A percentile compares a stretch with the other conserved stretches of the same genome.
Conservation (phyloP, 2,797 vertebrate species). For the Graptemys geographica region DNA sequence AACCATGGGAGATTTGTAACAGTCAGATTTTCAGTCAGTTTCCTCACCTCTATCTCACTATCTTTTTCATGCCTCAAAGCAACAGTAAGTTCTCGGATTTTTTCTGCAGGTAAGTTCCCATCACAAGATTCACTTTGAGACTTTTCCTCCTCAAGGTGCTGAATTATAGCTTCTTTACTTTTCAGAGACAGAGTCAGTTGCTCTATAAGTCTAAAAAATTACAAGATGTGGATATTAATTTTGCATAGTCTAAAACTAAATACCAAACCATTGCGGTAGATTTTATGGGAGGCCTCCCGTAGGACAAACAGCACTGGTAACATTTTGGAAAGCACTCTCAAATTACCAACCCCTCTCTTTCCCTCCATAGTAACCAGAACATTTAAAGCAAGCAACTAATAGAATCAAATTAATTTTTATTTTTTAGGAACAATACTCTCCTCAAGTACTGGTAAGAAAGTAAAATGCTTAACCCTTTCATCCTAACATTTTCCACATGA, state of each 20-base stretch:
- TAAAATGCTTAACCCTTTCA: not conserved
- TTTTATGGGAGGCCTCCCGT: not conserved
- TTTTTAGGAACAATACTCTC: not conserved
- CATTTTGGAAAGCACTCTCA: not conserved
- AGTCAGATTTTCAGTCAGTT: accelerated
- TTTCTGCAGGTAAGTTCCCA: slow-evolving; percentile 73
- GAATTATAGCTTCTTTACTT: slow-evolving; percentile 86
- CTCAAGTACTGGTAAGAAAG: not conserved
- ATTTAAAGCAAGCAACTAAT: not conserved
- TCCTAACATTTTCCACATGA: not conserved
- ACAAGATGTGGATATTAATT: slow-evolving; percentile 76
- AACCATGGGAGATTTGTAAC: not conserved
- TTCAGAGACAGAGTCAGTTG: slow-evolving; percentile 87
- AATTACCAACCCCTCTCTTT: not conserved
- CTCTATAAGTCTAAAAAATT: slow-evolving; percentile 86
- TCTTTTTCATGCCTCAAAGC: slow-evolving; percentile 82
- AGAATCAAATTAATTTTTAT: not conserved
- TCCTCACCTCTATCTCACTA: slow-evolving; percentile 77
- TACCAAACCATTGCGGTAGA: not conserved
- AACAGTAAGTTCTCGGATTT: slow-evolving; percentile 79
- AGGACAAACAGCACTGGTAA: not conserved
- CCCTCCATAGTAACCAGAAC: not conserved
- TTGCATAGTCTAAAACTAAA: slow-evolving; percentile 37
- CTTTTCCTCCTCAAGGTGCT: slow-evolving; percentile 80
- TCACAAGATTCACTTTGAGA: slow-evolving; percentile 70